Evolutionary conservation across 2,888 invertebrate species (phyloP).

Genomic region (Arge pagana): DNA sequence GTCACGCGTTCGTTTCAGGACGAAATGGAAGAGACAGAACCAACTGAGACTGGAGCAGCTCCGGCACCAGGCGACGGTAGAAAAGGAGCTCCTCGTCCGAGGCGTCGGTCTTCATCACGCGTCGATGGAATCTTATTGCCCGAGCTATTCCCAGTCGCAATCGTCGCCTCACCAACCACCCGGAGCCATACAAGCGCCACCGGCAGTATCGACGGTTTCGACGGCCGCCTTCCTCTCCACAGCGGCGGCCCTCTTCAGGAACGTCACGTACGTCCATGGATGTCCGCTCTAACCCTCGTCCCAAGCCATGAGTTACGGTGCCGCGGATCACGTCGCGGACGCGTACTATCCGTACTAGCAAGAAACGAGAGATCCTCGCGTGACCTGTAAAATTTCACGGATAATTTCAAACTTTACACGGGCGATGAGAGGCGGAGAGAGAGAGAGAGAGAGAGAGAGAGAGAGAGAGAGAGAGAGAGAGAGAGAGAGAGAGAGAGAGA

Average conservation of each 20-base stretch:
- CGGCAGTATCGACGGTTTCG: constrained; percentile 57
- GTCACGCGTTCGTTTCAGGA: constrained; percentile 60
- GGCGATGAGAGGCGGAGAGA: no score
- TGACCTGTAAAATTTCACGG: no score
- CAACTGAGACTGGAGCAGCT: constrained; percentile 84
- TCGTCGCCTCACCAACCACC: constrained; percentile 55
- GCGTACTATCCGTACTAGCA: no score
- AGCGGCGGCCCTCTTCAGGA: constrained; percentile 74
- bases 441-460: no score
- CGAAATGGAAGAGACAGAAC: constrained; percentile 89
- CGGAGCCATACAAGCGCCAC: constrained; percentile 58
- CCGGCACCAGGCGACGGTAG: constrained; percentile 80
- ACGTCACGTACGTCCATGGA: constrained; percentile 75
- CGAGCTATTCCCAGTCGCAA: constrained; percentile 46
- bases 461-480: no score
- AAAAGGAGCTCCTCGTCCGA: constrained; percentile 67
- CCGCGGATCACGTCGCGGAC: no score
- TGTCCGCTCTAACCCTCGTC: constrained; percentile 66
- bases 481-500: no score
- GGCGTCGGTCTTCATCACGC: constrained; percentile 54
- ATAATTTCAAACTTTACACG: no score
- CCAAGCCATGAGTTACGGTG: no score
- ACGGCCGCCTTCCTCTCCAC: constrained; percentile 68
- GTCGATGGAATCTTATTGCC: constrained; percentile 51
- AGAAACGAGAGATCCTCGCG: no score